Percentiles rank a stretch among this genome's conserved stretches.
These are phyloP conservation scores for Bungarus multicinctus DNA, from an alignment of 2,113 vertebrate genomes.

Conservation along the genomic window DNA sequence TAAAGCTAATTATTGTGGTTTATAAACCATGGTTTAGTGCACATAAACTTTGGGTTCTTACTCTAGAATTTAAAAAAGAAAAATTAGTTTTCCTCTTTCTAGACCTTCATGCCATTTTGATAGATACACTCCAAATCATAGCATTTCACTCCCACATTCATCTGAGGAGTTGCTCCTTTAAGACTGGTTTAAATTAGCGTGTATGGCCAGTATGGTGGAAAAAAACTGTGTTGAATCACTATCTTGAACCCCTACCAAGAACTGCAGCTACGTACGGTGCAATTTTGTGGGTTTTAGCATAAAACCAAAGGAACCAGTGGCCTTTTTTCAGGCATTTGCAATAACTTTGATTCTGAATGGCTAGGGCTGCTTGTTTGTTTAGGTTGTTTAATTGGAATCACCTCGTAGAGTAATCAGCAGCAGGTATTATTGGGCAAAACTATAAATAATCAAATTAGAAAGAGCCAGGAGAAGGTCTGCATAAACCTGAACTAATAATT, in stretches of 20 bases:
- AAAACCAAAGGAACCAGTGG: not conserved
- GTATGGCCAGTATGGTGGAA: not conserved
- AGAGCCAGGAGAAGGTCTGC: not conserved
- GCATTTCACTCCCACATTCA: slow-evolving; percentile 14
- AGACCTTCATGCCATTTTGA: not conserved
- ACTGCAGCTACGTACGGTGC: not conserved
- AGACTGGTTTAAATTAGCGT: slow-evolving; percentile 13
- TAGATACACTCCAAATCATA: not conserved
- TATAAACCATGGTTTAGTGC: not conserved
- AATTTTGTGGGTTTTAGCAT: slow-evolving; percentile 5
- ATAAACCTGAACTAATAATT: slow-evolving; percentile 3
- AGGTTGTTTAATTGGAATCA: not conserved
- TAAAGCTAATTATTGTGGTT: not conserved
- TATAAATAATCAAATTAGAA: slow-evolving; percentile 25
- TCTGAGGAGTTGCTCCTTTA: not conserved
- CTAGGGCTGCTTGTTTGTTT: not conserved
- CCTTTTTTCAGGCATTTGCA: slow-evolving; percentile 4
- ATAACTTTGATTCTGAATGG: not conserved
- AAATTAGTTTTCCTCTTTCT: not conserved
- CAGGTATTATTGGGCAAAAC: not conserved
- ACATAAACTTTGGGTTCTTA: not conserved
- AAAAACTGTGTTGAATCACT: not conserved
- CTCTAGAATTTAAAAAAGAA: not conserved
- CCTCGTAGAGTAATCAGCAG: not conserved
- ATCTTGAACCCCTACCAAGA: not conserved